A percentile compares a stretch with the other conserved stretches of the same genome.
Evolutionary conservation across 2,113 vertebrate genomes (phyloP).

Genomic region (Speoplatyrhinus poulsoni): DNA sequence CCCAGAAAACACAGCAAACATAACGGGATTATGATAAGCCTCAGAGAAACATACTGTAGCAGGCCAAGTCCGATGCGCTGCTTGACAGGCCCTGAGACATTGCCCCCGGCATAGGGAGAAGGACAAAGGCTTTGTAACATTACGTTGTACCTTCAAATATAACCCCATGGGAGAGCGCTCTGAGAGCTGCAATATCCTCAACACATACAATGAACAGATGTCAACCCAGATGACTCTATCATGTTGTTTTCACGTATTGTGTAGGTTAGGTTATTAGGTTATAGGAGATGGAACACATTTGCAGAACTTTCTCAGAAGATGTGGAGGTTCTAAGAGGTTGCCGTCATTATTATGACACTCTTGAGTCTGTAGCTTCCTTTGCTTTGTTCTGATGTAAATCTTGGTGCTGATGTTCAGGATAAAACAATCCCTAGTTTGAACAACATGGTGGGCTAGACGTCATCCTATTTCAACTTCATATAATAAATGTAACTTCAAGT

Average conservation of each 20-base stretch:
- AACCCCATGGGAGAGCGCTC: slow-evolving; percentile 57
- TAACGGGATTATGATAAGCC: slow-evolving; percentile 76
- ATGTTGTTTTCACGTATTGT: neutral
- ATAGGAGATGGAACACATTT: neutral
- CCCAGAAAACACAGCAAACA: slow-evolving; percentile 23
- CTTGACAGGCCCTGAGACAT: slow-evolving; percentile 65
- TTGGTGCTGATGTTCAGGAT: too few species aligned
- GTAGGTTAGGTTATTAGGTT: neutral
- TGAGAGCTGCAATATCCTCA: slow-evolving; percentile 27
- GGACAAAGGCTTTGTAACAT: slow-evolving; percentile 71
- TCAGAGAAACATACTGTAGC: slow-evolving; percentile 49
- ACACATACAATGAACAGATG: slow-evolving; percentile 32
- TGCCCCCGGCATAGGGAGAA: slow-evolving; percentile 66
- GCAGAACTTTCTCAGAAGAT: too few species aligned
- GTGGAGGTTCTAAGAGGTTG: too few species aligned
- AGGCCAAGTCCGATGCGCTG: slow-evolving; percentile 64
- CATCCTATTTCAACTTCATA: too few species aligned
- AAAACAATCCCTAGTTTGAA: too few species aligned
- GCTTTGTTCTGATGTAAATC: too few species aligned
- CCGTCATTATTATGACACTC: too few species aligned
- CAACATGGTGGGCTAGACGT: too few species aligned
- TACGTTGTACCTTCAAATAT: slow-evolving; percentile 73
- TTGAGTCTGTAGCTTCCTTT: too few species aligned
- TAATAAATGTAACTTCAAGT: too few species aligned
- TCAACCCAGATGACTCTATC: slow-evolving; percentile 66